phyloP scores from a whole-genome alignment of 2,797 vertebrate species.

The Hylomyscus alleni region DNA sequence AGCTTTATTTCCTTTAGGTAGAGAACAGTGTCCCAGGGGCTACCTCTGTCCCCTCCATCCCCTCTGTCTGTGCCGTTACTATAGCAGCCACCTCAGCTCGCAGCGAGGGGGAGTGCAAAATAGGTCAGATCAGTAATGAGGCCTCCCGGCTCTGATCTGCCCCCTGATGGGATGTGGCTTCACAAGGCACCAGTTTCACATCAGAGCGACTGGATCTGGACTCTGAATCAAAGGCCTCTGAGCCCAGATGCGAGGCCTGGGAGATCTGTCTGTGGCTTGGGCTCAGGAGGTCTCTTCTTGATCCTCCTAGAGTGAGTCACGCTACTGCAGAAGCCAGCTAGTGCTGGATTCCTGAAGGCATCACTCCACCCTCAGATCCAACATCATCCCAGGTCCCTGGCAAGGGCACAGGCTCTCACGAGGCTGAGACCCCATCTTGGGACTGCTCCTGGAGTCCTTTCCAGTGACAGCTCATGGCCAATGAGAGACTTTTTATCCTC shows the following conservation, averaged over 20 bases:
- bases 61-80: conserved; percentile 57
- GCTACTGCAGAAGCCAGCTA: not conserved
- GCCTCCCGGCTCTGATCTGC: conserved; percentile 5
- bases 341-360: not conserved
- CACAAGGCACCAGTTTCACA: conserved; percentile 19
- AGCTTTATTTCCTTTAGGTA: not conserved
- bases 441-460: not conserved
- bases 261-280: not conserved
- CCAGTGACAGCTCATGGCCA: not conserved
- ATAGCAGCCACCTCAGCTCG: conserved; percentile 71
- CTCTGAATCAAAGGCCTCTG: conserved; percentile 68
- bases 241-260: not conserved
- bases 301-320: not conserved
- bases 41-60: not conserved
- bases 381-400: not conserved
- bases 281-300: conserved; percentile 19
- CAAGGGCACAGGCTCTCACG: not conserved
- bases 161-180: conserved; percentile 54
- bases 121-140: conserved; percentile 77
- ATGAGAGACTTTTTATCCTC: not conserved
- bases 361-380: not conserved
- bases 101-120: not conserved
- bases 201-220: conserved; percentile 39
- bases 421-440: not conserved
- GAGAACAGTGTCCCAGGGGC: not conserved